These are phyloP conservation scores for Papilio glaucus DNA, from an alignment of 1,140 invertebrate genomes.

Conservation along the genomic window DNA sequence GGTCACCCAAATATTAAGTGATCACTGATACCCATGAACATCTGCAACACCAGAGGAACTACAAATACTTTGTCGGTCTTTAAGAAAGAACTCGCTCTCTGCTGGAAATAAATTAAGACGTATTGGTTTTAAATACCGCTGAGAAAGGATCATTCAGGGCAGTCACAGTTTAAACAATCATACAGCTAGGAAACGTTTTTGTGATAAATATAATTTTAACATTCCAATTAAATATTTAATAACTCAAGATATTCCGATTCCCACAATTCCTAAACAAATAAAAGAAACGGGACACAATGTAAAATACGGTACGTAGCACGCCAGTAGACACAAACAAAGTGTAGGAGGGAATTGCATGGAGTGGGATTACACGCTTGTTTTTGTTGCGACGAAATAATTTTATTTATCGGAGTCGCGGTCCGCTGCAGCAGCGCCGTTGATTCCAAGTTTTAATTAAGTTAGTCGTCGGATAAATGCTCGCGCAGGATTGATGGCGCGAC, in stretches of 20 bases:
- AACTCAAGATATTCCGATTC: constrained; percentile 1
- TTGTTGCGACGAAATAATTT: constrained; percentile 62
- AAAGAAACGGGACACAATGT: constrained; percentile 6
- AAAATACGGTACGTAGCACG: not conserved
- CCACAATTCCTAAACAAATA: constrained; percentile 1
- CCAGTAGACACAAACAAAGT: constrained; percentile 28
- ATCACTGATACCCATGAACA: no score
- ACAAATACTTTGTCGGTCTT: no score
- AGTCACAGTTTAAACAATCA: no score
- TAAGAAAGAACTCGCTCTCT: no score
- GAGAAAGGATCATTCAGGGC: no score
- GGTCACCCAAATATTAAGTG: no score
- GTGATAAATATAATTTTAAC: not conserved
- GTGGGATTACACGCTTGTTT: constrained; percentile 44
- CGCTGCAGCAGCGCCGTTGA: constrained; percentile 53
- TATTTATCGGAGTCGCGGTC: constrained; percentile 67
- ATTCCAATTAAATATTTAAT: constrained; percentile 14
- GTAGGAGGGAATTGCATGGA: constrained; percentile 33
- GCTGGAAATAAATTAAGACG: no score
- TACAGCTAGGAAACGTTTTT: no score
- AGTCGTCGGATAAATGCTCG: constrained; percentile 68
- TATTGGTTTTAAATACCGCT: no score
- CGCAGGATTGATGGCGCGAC: constrained; percentile 38
- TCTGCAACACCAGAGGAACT: no score
- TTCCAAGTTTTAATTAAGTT: constrained; percentile 78